Percentiles rank a stretch among this genome's conserved stretches.
Conservation (phyloP, 2,113 vertebrate genomes). For the Bubo bubo region DNA sequence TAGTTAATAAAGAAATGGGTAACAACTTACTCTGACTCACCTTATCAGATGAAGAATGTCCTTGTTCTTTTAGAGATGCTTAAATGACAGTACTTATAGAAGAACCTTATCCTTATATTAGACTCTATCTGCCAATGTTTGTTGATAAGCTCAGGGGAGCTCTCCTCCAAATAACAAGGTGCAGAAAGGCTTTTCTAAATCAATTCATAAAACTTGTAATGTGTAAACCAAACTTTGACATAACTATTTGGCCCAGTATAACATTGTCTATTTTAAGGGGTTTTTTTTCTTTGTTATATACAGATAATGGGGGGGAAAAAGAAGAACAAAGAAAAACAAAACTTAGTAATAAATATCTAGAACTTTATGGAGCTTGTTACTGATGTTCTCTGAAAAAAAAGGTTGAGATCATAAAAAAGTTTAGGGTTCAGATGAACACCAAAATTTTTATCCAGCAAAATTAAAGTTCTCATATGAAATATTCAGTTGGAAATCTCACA, state of each 20-base stretch:
- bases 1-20: neutral
- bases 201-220: neutral
- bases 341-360: neutral
- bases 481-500: neutral
- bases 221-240: neutral
- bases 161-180: neutral
- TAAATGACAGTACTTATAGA: neutral
- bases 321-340: neutral
- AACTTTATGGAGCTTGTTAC: neutral
- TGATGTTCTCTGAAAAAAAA: neutral
- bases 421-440: neutral
- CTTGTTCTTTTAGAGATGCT: neutral
- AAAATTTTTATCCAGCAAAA: neutral
- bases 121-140: neutral
- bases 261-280: neutral
- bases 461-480: neutral
- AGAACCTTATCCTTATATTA: no score
- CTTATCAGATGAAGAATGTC: neutral
- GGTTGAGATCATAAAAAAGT: neutral
- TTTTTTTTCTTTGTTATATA: neutral
- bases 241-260: neutral
- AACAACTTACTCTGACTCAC: neutral
- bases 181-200: neutral
- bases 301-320: accelerated
- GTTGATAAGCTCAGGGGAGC: neutral